Conservation (phyloP, 2,797 vertebrate species). For the Leuciscus waleckii region DNA sequence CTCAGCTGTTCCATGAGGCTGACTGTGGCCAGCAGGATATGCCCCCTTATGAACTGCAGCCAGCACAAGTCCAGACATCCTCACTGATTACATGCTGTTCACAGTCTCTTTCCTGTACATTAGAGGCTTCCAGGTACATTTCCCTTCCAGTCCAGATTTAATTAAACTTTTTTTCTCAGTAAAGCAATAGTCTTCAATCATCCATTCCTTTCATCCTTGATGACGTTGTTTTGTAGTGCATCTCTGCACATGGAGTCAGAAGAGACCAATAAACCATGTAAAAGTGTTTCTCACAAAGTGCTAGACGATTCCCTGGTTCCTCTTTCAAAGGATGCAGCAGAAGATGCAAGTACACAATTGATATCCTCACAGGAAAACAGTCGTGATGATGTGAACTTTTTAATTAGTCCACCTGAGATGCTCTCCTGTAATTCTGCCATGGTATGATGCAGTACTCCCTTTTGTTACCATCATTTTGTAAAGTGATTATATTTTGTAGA, state of each 20-base stretch:
- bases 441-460: constrained; percentile 6
- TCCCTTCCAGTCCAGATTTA: background rate
- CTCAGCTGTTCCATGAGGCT: constrained; percentile 25
- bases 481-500: background rate
- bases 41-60: constrained; percentile 3
- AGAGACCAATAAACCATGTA: background rate
- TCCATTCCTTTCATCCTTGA: constrained; percentile 10
- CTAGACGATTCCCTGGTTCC: background rate
- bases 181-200: background rate
- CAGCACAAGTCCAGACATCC: constrained; percentile 27
- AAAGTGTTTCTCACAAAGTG: constrained; percentile 6
- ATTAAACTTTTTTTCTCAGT: background rate
- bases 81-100: background rate
- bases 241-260: background rate
- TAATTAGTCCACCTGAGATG: constrained; percentile 5
- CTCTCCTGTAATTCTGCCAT: background rate
- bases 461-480: background rate
- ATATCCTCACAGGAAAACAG: constrained; percentile 6
- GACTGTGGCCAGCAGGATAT: constrained; percentile 13
- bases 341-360: constrained; percentile 11
- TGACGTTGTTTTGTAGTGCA: constrained; percentile 25
- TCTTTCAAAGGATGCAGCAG: background rate
- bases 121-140: constrained; percentile 42
- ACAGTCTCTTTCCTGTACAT: constrained; percentile 9
- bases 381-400: background rate